Evolutionary conservation across 2,113 vertebrate species (phyloP).

Genomic region (Leucosticte australis): DNA sequence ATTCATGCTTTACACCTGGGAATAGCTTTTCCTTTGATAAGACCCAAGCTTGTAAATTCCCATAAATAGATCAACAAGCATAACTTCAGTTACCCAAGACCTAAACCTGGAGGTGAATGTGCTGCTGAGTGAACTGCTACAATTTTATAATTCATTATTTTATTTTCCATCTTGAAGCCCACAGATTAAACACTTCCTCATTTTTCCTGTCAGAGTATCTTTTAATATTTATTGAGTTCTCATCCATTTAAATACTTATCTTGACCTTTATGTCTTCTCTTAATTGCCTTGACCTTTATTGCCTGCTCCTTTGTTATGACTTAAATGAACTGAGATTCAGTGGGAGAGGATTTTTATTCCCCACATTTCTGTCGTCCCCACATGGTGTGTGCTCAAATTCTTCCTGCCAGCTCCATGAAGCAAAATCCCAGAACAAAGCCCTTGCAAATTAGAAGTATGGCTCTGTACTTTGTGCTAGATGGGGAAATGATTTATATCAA

Average conservation of each 20-base stretch:
- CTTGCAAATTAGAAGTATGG: background rate
- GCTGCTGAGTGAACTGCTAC: background rate
- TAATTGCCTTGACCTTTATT: conserved; percentile 10
- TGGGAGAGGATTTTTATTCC: background rate
- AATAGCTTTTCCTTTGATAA: background rate
- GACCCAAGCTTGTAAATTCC: background rate
- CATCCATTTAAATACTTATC: background rate
- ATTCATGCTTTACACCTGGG: background rate
- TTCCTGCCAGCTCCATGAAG: background rate
- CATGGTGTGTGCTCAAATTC: background rate
- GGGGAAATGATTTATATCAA: background rate
- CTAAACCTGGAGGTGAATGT: background rate
- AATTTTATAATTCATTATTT: background rate
- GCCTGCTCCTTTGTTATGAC: background rate
- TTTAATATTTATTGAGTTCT: conserved; percentile 4
- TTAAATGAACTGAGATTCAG: background rate
- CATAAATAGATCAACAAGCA: background rate
- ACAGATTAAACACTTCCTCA: background rate
- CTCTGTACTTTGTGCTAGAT: background rate
- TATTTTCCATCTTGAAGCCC: background rate
- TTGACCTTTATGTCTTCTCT: background rate
- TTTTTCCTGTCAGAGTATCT: background rate
- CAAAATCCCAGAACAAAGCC: background rate
- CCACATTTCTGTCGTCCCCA: background rate
- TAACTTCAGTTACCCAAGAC: background rate